Evolutionary conservation across 2,888 invertebrate species (phyloP), one percentile per base, ranked within the genome.

Genomic region (Orgyia antiqua): DNA sequence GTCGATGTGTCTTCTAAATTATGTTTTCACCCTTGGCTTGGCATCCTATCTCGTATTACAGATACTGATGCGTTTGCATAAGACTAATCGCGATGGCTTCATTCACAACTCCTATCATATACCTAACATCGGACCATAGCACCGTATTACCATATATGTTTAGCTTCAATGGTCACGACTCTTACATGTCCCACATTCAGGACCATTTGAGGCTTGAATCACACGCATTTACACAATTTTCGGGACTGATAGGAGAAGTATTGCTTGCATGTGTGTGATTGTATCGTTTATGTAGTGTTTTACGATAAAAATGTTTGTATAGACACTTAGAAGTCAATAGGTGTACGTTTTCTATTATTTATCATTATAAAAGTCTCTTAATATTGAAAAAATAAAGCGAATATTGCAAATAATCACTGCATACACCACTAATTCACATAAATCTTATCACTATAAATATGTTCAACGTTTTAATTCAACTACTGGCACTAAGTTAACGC

Each of bases 11-110:
- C 57, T 47, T 51, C 60, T 43, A 48, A 41, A 47, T 52, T 51
- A 50, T 51, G 33, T 51, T 62, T 51, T 62, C 53, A 47, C 54
- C 56, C 50, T 52, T 52, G 68, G 82, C 80, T 82, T 82, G 55
- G 74, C 80, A 80, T 80, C 79, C 67, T 63, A 80, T 82, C 82
- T 78, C 74, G 51, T 83, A 76, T 79, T 69, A 70, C 82, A 78
- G 82, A 83, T 82, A 79, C 66, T 33, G 75, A 73, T 79, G 80
- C 75, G 62, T 49, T 24, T 4, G 45, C 36, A 46, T 42, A 36
- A 51, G 54, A 38, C 38, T 28, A 27, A 35, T 29, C 54, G 66
- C 64, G 68, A 63, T 59, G 67, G 65, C 64, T 38, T 60, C 65
- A 70, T 66, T 45, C 65, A 69, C 63, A 63, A 50, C 55, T 56